phyloP scores from a whole-genome alignment of 2,888 invertebrate species.

The Gasteruption jaculator region DNA sequence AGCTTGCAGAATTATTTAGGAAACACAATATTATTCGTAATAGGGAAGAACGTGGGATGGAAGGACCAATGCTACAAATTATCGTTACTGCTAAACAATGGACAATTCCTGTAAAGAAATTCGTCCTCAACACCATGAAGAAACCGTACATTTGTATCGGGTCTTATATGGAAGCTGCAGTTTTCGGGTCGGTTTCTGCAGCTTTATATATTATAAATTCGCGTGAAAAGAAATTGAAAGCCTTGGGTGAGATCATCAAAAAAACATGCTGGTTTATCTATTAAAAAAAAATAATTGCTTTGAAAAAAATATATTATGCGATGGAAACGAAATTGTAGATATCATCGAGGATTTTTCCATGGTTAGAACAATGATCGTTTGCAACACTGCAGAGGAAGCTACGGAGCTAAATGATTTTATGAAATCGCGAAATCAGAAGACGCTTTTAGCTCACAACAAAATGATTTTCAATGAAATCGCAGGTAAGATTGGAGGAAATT shows the following conservation, averaged over 20 bases:
- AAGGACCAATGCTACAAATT: conserved; percentile 53
- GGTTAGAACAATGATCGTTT: conserved; percentile 62
- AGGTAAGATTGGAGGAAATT: too few species aligned
- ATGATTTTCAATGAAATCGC: conserved; percentile 31
- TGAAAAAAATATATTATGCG: too few species aligned
- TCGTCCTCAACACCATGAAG: conserved; percentile 55
- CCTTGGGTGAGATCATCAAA: conserved; percentile 49
- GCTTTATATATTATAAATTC: conserved; percentile 50
- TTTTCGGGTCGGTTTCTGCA: conserved; percentile 62
- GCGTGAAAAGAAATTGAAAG: conserved; percentile 50
- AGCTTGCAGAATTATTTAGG: conserved; percentile 19
- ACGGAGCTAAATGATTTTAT: conserved; percentile 54
- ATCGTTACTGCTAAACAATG: conserved; percentile 62
- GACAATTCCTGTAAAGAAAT: conserved; percentile 58
- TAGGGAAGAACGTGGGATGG: conserved; percentile 20
- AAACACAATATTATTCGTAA: conserved; percentile 17
- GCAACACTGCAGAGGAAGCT: conserved; percentile 53
- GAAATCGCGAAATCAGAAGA: conserved; percentile 26
- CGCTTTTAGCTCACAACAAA: conserved; percentile 39
- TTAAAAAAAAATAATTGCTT: too few species aligned
- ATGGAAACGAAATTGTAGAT: too few species aligned
- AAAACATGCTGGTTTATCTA: too few species aligned
- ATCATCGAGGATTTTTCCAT: conserved; percentile 50
- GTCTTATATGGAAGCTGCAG: conserved; percentile 69
- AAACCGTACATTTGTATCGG: conserved; percentile 67